Base-by-base conservation (phyloP, 1,140 invertebrate species). In the Neodiprion lecontei region DNA sequence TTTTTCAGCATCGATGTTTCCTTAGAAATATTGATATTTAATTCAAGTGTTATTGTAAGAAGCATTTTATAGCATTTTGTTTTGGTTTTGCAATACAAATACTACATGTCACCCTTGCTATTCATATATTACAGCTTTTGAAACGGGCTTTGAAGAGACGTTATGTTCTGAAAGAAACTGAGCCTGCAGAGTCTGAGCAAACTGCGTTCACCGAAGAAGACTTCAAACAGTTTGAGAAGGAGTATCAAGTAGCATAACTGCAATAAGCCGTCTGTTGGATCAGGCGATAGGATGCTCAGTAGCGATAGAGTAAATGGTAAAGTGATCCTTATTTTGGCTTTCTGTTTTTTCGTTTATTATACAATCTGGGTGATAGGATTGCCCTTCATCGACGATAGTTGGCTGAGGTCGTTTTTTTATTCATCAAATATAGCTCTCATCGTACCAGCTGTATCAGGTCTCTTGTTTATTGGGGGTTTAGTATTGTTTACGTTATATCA, bases 311-410 rank as follows among this genome's bases (percentile, higher is more conserved):
- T 84, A 72, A 84, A 77, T 72, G 93, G 93, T 61, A 91, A 91
- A 85, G 74, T 90, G 53, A 86, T 92, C 78, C 84, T 94, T 74
- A 86, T 91, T 75, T 76, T 88, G 23, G 90, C 90, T 11, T 82
- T 89, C 3, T 79, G 88, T 23, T 77, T 91, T 61, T 93, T 93
- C 80, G 66, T 90, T 1, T 90, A 94, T 76, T 91, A 93, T 74
- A 90, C 92, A 40, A 83, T 94, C 73, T 95, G 93, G 93, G 84
- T 94, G 17, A 91, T 93, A 65, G 90, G 91, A 48, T 88, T 92
- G 72, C 93, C 93, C 3, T 94, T 95, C 79, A 90, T 93, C 77
- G 91, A 93, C 72, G 91, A 92, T 78, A 89, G 88, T 75, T 81
- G 85, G 76, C 84, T 93, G 61, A 89, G 89, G 80, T 88, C 88